Evolutionary conservation across 1,140 invertebrate species (phyloP).

Genomic region (Dendrolimus punctatus): DNA sequence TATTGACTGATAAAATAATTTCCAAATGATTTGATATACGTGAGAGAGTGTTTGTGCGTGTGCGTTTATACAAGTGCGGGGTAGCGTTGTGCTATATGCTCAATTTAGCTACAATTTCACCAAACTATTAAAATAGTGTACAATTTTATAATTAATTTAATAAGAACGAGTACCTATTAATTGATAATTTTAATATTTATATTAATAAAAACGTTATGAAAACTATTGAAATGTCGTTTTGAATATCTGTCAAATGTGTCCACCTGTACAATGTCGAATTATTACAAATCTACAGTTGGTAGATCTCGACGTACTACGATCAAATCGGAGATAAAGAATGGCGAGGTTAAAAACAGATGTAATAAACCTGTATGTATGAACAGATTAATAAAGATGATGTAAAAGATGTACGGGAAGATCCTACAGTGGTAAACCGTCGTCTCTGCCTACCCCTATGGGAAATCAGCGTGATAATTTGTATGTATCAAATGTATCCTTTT

Average conservation of each 20-base stretch:
- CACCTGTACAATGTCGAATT: slow-evolving; percentile 20
- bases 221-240: slow-evolving; percentile 48
- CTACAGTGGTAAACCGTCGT: no score
- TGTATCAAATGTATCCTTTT: no score
- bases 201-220: slow-evolving; percentile 65
- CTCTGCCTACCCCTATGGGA: no score
- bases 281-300: no score
- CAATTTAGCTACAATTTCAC: slow-evolving; percentile 70
- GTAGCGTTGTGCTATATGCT: slow-evolving; percentile 70
- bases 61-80: slow-evolving; percentile 49
- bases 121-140: slow-evolving; percentile 67
- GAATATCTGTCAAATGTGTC: slow-evolving; percentile 25
- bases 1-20: slow-evolving; percentile 68
- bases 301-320: no score
- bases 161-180: slow-evolving; percentile 65
- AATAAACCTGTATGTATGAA: no score
- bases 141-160: slow-evolving; percentile 68
- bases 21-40: slow-evolving; percentile 63
- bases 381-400: no score
- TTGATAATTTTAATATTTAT: slow-evolving; percentile 69
- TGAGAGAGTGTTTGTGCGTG: slow-evolving; percentile 56
- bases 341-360: no score
- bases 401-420: no score
- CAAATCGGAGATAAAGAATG: no score
- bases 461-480: no score